phyloP scores from a whole-genome alignment of 1,140 invertebrate genomes.

The Coenobita brevimanus region DNA sequence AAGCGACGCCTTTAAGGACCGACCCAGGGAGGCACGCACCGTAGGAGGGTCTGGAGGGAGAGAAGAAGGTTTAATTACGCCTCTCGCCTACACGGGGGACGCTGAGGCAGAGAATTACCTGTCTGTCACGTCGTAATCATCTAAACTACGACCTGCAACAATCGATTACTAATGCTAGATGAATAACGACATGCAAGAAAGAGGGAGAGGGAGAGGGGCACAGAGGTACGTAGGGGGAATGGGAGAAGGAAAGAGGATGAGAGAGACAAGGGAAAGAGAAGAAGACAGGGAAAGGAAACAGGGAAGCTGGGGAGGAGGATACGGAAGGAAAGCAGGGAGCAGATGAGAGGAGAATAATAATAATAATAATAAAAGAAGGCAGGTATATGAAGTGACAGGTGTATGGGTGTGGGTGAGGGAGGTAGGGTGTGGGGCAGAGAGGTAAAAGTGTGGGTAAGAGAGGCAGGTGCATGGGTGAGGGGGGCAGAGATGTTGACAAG shows the following conservation, averaged over 20 bases:
- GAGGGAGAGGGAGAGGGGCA: not conserved
- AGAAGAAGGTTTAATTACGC: no score
- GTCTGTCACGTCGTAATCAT: no score
- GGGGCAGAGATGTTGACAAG: no score
- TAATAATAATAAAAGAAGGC: not conserved
- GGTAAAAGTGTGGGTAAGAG: not conserved
- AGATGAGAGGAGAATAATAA: not conserved
- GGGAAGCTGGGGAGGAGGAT: not conserved
- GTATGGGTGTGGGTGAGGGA: not conserved
- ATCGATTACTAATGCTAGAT: no score
- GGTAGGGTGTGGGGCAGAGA: not conserved
- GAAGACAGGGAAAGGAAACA: not conserved
- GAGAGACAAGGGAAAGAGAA: not conserved
- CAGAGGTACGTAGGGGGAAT: not conserved
- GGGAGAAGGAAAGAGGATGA: not conserved
- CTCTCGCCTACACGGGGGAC: no score
- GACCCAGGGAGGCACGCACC: no score
- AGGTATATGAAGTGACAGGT: not conserved
- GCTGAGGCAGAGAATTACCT: no score
- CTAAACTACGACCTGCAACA: no score
- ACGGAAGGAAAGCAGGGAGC: not conserved
- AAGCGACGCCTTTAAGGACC: no score
- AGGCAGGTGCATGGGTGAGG: not conserved
- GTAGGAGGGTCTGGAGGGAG: no score
- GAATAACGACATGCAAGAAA: no score